Evolutionary conservation across 2,797 vertebrate genomes (phyloP), one percentile per base, ranked within the genome.

Genomic region (Leptoclinus maculatus): DNA sequence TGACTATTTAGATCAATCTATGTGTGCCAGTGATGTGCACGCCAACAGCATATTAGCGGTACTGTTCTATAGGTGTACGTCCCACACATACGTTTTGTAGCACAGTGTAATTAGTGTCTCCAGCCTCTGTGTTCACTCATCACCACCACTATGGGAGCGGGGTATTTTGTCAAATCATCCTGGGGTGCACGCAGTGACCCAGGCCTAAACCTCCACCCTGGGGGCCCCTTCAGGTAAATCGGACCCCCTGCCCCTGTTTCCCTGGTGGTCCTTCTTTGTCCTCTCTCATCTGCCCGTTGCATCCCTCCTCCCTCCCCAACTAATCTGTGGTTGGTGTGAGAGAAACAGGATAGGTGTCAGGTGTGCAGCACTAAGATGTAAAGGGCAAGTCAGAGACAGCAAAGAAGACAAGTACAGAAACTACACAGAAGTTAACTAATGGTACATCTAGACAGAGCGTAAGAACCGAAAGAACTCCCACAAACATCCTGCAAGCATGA

Each of bases 211-310:
- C 80, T 54, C 74, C 54, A 73, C 41, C 68, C 64, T 53, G 68
- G 75, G 72, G 83, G 29, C 5, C 73, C 66, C 68, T 36, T 54
- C 76, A 88, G 83, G 85, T 88, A 84, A 76, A 80, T 62, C 14
- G 16, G 83, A 77, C 56, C 68, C 53, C n/a, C 25, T 32, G 25
- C 34, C 29, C 21, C 73, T 62, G 45, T 83, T 83, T 88, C 70
- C 89, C 41, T 9, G 88, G 88, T 94, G 90, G 92, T 93, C 88
- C 84, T 78, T 70, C 74, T 92, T 92, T 93, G 83, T 93, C 67
- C 58, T 83, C 59, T 87, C 32, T 80, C 83, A 88, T 87, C 59
- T 87, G 59, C 58, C 84, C 51, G 12, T 88, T 76, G 34, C 66
- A 58, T 82, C 69, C 51, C 71, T 77, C 54, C 39, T 57, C 43